Percentiles rank a stretch among this genome's conserved stretches.
Conservation (phyloP, 2,113 vertebrate species). For the Neogale vison region DNA sequence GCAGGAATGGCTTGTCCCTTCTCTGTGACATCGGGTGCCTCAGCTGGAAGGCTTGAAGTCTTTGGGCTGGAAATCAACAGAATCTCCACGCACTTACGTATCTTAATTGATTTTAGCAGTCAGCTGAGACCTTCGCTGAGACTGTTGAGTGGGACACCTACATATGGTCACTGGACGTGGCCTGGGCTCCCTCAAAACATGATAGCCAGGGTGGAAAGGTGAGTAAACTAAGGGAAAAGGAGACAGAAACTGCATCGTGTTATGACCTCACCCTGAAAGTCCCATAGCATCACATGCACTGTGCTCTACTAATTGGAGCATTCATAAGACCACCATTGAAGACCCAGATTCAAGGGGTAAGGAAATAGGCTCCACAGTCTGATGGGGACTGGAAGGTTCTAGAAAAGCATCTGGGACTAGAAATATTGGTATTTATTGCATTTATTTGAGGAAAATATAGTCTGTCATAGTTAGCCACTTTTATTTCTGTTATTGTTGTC, state of each 20-base stretch:
- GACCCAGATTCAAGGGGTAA: neutral
- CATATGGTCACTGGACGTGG: neutral
- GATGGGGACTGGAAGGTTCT: neutral
- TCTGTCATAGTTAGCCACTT: neutral
- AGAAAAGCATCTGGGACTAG: neutral
- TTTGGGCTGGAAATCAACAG: neutral
- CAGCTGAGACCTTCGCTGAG: neutral
- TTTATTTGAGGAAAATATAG: neutral
- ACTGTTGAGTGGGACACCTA: neutral
- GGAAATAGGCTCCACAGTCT: neutral
- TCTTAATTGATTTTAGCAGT: neutral
- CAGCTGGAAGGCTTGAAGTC: neutral
- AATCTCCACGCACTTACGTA: neutral
- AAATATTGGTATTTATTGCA: neutral
- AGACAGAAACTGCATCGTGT: neutral
- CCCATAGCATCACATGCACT: neutral
- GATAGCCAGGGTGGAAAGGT: neutral
- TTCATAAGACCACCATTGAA: neutral
- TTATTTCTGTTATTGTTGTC: neutral
- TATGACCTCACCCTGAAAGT: neutral
- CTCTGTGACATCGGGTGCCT: neutral
- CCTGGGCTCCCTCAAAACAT: neutral
- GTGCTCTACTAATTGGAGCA: neutral
- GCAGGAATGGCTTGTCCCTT: neutral
- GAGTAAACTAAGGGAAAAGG: neutral